Evolutionary conservation across 2,113 vertebrate genomes (phyloP).

Genomic region (Cephalopholis sonnerati): DNA sequence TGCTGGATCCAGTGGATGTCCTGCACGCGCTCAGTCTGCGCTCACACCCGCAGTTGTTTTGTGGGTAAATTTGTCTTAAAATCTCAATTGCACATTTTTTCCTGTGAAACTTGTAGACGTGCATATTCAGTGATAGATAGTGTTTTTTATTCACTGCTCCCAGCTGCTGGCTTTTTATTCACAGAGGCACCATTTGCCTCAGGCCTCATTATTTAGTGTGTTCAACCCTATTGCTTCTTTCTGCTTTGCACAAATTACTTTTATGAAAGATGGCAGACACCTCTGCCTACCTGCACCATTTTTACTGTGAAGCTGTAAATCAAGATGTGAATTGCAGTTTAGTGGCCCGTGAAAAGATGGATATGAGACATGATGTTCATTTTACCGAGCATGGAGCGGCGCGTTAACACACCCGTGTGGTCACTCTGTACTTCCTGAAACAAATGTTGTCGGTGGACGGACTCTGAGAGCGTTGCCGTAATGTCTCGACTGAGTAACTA

Average conservation of each 20-base stretch:
- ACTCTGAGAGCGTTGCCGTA: slow-evolving; percentile 39
- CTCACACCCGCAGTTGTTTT: not conserved
- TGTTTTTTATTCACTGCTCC: slow-evolving; percentile 23
- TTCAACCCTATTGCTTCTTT: slow-evolving; percentile 36
- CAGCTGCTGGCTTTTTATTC: slow-evolving; percentile 25
- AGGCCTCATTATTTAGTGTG: slow-evolving; percentile 30
- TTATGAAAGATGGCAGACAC: slow-evolving; percentile 41
- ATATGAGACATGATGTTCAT: slow-evolving; percentile 9
- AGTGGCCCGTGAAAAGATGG: slow-evolving; percentile 28
- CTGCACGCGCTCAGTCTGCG: not conserved
- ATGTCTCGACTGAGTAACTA: slow-evolving; percentile 48
- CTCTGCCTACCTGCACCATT: not conserved
- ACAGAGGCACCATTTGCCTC: slow-evolving; percentile 10
- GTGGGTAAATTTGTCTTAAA: slow-evolving; percentile 10
- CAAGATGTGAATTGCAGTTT: slow-evolving; percentile 30
- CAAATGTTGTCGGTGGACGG: slow-evolving; percentile 35
- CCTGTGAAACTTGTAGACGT: slow-evolving; percentile 15
- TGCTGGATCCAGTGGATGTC: slow-evolving; percentile 10
- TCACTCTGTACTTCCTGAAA: slow-evolving; percentile 15
- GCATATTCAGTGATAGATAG: slow-evolving; percentile 29
- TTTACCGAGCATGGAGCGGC: slow-evolving; percentile 23
- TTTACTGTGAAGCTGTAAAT: slow-evolving; percentile 40
- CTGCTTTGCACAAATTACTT: slow-evolving; percentile 37
- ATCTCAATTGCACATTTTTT: slow-evolving; percentile 11
- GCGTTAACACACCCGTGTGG: slow-evolving; percentile 45